phyloP scores from a whole-genome alignment of 2,888 invertebrate species.

The Drosophila maculinotata region DNA sequence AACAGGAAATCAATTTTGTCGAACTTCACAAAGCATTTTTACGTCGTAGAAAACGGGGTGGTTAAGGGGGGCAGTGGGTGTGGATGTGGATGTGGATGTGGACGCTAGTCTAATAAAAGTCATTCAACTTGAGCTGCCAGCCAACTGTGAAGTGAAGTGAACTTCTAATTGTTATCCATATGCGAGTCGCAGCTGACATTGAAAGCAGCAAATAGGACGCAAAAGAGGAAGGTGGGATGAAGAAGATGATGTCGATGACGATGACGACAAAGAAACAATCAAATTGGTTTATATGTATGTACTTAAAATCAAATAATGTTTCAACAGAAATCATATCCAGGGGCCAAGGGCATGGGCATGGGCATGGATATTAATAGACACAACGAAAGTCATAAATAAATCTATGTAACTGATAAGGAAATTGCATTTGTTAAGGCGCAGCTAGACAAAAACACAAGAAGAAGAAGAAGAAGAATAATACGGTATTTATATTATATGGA shows the following conservation, averaged over 20 bases:
- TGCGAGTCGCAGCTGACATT: conserved; percentile 21
- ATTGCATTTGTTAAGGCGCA: conserved; percentile 57
- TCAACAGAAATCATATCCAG: conserved; percentile 32
- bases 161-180: conserved; percentile 57
- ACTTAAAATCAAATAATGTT: conserved; percentile 55
- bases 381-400: conserved; percentile 22
- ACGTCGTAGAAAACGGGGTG: neutral
- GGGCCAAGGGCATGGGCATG: neutral
- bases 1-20: conserved; percentile 60
- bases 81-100: neutral
- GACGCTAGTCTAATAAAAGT: conserved; percentile 36
- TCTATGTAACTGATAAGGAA: conserved; percentile 63
- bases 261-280: conserved; percentile 52
- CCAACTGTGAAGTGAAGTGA: conserved; percentile 24
- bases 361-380: conserved; percentile 20
- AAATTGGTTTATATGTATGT: conserved; percentile 30
- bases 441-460: too few species aligned
- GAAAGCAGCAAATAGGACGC: conserved; percentile 14
- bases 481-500: conserved; percentile 10
- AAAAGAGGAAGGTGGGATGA: neutral
- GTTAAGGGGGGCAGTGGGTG: too few species aligned
- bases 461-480: neutral
- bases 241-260: conserved; percentile 1
- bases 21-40: conserved; percentile 31
- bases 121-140: conserved; percentile 45